A percentile compares a stretch with the other conserved stretches of the same genome.
phyloP scores from a whole-genome alignment of 2,888 invertebrate genomes.

The Chrysolina oricalcia region DNA sequence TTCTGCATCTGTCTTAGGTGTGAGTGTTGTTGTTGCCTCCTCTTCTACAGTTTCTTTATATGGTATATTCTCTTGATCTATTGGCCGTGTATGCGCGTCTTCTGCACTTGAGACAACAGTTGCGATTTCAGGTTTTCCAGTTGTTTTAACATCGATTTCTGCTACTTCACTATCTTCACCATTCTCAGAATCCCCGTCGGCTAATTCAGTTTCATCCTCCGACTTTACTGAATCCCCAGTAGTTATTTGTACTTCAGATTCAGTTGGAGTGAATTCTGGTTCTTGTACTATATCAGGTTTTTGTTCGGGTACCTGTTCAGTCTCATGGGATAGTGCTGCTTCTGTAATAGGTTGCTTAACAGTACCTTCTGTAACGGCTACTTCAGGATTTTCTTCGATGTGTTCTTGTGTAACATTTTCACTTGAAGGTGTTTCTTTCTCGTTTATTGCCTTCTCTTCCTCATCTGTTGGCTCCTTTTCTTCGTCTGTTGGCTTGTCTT shows the following conservation, averaged over 20 bases:
- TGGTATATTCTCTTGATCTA: constrained; percentile 1
- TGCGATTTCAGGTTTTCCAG: constrained; percentile 38
- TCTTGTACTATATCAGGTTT: constrained; percentile 18
- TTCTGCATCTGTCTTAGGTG: neutral
- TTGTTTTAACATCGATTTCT: constrained; percentile 32
- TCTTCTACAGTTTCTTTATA: neutral
- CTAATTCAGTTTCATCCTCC: neutral
- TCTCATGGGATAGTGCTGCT: neutral
- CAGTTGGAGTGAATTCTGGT: constrained; percentile 29
- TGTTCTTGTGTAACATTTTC: neutral
- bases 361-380: constrained; percentile 1
- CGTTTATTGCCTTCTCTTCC: too few species aligned
- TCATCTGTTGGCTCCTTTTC: too few species aligned
- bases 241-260: constrained; percentile 37
- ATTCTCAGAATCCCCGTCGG: constrained; percentile 35
- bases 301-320: neutral
- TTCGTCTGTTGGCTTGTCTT: neutral
- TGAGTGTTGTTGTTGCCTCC: constrained; percentile 21
- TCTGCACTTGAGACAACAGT: constrained; percentile 5
- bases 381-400: neutral
- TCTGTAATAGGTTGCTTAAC: neutral
- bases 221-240: neutral
- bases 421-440: too few species aligned
- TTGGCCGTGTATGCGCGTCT: constrained; percentile 17
- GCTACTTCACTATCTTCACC: constrained; percentile 34